Percentiles rank a stretch among this genome's conserved stretches.
phyloP scores from a whole-genome alignment of 2,888 invertebrate genomes.

The Tromatobia lineatoria region DNA sequence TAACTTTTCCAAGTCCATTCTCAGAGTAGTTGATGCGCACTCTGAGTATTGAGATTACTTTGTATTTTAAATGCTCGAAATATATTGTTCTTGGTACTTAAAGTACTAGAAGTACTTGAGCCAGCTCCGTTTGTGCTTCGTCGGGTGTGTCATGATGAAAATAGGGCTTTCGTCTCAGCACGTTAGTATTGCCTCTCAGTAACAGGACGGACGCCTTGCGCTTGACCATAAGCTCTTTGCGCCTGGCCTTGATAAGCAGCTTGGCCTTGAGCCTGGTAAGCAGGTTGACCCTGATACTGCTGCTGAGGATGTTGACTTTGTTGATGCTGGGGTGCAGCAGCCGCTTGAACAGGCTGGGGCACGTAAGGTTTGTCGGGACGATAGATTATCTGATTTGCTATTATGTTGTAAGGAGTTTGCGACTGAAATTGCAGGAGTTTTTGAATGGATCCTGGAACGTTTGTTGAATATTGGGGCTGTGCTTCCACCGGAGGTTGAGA shows the following conservation, averaged over 20 bases:
- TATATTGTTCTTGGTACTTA: no score
- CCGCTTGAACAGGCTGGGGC: slow-evolving; percentile 77
- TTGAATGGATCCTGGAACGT: slow-evolving; percentile 70
- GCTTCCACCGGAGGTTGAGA: slow-evolving; percentile 71
- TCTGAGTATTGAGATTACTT: no score
- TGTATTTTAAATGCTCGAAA: no score
- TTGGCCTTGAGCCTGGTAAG: slow-evolving; percentile 62
- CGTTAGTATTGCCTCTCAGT: slow-evolving; percentile 77
- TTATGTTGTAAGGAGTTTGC: slow-evolving; percentile 76
- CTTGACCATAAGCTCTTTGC: slow-evolving; percentile 67
- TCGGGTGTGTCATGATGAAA: slow-evolving; percentile 12
- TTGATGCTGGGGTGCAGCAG: slow-evolving; percentile 62
- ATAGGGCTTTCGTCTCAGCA: background rate
- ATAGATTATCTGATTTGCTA: slow-evolving; percentile 80
- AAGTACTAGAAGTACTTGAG: no score
- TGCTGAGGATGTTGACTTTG: slow-evolving; percentile 56
- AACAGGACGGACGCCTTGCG: slow-evolving; percentile 78
- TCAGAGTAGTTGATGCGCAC: no score
- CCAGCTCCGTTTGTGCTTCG: no score
- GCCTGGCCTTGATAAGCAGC: slow-evolving; percentile 63
- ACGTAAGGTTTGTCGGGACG: slow-evolving; percentile 81
- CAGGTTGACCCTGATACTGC: slow-evolving; percentile 60
- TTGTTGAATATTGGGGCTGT: slow-evolving; percentile 71
- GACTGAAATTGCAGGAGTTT: slow-evolving; percentile 72
- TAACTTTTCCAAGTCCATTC: no score